A percentile compares a stretch with the other conserved stretches of the same genome.
These are phyloP conservation scores for Delphinus delphis DNA, from an alignment of 2,113 vertebrate species.

Conservation along the genomic window DNA sequence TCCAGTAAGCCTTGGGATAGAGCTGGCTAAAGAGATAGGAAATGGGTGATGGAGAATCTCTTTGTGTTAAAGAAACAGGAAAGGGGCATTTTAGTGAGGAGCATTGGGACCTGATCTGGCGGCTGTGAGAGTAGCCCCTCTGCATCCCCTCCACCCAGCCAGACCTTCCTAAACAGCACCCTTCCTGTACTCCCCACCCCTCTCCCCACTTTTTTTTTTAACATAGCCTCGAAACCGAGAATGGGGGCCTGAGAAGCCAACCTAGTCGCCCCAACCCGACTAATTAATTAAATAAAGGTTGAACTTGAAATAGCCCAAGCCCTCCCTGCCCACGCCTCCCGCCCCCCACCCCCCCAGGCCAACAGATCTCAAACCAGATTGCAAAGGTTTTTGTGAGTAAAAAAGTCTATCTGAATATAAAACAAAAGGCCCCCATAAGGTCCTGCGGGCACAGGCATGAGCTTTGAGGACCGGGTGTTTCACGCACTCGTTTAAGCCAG, in stretches of 20 bases:
- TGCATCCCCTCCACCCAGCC: not conserved
- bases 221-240: not conserved
- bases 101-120: not conserved
- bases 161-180: not conserved
- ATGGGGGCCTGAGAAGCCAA: not conserved
- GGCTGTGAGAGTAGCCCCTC: not conserved
- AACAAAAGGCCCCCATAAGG: not conserved
- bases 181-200: no score
- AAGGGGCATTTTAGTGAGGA: not conserved
- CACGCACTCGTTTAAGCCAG: accelerated
- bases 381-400: not conserved
- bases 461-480: not conserved
- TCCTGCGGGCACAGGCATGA: not conserved
- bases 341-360: not conserved
- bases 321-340: not conserved
- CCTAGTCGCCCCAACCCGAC: not conserved
- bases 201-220: no score
- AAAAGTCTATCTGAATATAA: not conserved
- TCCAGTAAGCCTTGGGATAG: not conserved
- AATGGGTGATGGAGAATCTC: not conserved
- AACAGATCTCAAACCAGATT: not conserved
- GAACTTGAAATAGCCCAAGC: not conserved
- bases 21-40: not conserved
- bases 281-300: not conserved
- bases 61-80: not conserved